Conservation (phyloP, 37 sponge, comb jelly and placozoan species). For the Petrosia ficiformis region DNA sequence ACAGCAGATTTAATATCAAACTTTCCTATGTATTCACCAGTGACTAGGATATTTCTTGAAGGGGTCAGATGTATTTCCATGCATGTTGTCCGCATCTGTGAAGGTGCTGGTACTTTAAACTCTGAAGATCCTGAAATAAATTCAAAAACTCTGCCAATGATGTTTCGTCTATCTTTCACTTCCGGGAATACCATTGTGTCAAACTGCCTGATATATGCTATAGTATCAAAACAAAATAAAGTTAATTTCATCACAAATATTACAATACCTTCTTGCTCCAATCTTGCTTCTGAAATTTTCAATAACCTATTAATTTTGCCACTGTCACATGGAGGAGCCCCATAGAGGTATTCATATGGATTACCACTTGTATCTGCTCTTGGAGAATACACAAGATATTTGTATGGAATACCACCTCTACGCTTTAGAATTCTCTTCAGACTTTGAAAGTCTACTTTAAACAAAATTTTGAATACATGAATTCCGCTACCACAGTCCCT, state of each 20-base stretch:
- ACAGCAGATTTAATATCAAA: not conserved
- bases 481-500: conserved; percentile 26
- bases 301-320: not conserved
- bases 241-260: not conserved
- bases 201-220: conserved; percentile 25
- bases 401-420: conserved; percentile 28
- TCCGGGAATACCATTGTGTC: conserved; percentile 46
- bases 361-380: not conserved
- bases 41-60: not conserved
- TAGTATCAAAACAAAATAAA: not conserved
- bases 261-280: not conserved
- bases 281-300: not conserved
- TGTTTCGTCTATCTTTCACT: not conserved
- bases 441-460: too few relatives aligned
- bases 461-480: not conserved
- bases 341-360: conserved; percentile 10
- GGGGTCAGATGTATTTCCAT: not conserved
- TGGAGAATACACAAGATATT: conserved; percentile 39
- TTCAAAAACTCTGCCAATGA: not conserved
- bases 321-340: not conserved
- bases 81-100: not conserved
- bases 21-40: not conserved
- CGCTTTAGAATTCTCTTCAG: too few relatives aligned
- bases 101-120: not conserved
- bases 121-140: not conserved